phyloP scores from a whole-genome alignment of 1,140 invertebrate genomes.

The Drepana arcuata region DNA sequence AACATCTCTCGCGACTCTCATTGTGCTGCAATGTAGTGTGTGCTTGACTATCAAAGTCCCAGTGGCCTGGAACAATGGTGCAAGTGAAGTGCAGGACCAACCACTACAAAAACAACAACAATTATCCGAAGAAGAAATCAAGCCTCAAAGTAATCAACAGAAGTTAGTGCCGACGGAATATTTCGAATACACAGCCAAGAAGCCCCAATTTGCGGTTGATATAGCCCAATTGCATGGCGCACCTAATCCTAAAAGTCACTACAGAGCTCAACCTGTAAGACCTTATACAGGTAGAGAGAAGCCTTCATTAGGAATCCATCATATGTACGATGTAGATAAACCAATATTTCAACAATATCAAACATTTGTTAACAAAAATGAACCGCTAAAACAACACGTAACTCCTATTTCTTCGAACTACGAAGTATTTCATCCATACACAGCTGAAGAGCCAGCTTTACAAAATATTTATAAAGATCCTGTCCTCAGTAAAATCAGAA shows the following conservation, averaged over 20 bases:
- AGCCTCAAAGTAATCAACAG: constrained; percentile 10
- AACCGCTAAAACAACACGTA: constrained; percentile 16
- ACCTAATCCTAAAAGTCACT: constrained; percentile 38
- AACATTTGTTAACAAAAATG: constrained; percentile 26
- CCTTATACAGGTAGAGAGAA: constrained; percentile 35
- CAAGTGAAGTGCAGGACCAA: constrained; percentile 41
- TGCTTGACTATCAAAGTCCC: constrained; percentile 50
- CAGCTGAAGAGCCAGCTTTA: constrained; percentile 46
- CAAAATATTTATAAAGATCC: constrained; percentile 58
- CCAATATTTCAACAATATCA: constrained; percentile 30
- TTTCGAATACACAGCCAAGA: constrained; percentile 50
- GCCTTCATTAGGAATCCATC: constrained; percentile 40
- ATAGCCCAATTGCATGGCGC: constrained; percentile 44
- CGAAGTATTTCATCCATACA: constrained; percentile 60
- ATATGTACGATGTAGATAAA: constrained; percentile 28
- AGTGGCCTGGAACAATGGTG: constrained; percentile 34
- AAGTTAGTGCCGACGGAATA: constrained; percentile 32
- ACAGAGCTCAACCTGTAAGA: constrained; percentile 34
- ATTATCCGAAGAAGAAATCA: constrained; percentile 17
- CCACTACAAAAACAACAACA: constrained; percentile 10
- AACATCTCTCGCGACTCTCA: constrained; percentile 22
- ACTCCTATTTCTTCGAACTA: constrained; percentile 37
- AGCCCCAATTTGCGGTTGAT: constrained; percentile 52
- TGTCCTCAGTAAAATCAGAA: constrained; percentile 46
- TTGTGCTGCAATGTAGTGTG: constrained; percentile 38